Base-by-base conservation (phyloP, 2,888 invertebrate species). In the Folsomia manolachei region DNA sequence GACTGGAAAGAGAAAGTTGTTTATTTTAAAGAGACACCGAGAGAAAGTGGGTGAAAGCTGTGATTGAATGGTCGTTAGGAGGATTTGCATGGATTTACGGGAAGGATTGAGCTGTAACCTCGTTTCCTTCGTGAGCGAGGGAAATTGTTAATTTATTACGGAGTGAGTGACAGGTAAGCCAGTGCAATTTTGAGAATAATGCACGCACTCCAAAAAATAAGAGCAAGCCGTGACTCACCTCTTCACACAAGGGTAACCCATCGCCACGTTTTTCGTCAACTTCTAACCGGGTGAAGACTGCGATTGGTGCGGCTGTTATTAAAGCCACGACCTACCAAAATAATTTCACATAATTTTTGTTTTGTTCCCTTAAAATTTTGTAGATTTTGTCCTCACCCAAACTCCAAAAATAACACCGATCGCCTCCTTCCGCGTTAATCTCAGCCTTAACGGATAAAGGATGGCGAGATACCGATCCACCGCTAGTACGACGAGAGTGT, bases 381-480 rank as follows among this genome's bases (percentile, higher is more conserved):
- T 39, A 39, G 39, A 14, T 14, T 39, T 39, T 39, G 39, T 39
- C 4, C 39, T 39, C 39, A 39, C 95, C 93, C 93, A 94, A 0
- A 93, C 91, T 0, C 87, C 84, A 0, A 87, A 85, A 39, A 94
- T 92, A 61, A 91, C 88, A 71, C 89, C 82, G 74, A 89, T 88
- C 0, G 92, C 91, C 19, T 88, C 87, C 39, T 87, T 88, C 82
- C 91, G 91, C 24, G 92, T 90, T 82, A 94, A 88, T 53, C 94
- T 87, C 0, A 93, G 94, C 79, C 90, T 87, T 69, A 96, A 83
- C 0, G 95, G 95, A 86, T 92, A 91, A 88, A 95, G 90, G 74
- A 96, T 95, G 67, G 93, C 94, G 83, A 93, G 89, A 82, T 93
- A 96, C 21, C 95, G 88, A 85, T 96, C 95, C 70, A 94, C 88